Evolutionary conservation across 2,888 invertebrate genomes (phyloP), one percentile per base, ranked within the genome.

Genomic region (Diadegma fenestrale): DNA sequence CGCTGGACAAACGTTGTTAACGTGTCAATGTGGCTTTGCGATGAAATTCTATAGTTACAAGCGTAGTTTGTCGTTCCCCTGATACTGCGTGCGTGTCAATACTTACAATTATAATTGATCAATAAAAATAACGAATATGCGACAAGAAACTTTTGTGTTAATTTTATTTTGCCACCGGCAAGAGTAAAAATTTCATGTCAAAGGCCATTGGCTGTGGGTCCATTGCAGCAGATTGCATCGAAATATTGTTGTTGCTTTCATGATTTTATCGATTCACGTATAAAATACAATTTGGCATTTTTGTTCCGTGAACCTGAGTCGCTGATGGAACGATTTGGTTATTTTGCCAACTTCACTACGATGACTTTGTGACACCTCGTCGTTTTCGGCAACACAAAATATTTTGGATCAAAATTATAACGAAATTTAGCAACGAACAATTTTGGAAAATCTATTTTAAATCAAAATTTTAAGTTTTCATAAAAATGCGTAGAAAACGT

Each of bases 401-500:
- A 26, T 77, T 26, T 37, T 51, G 33, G 33, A 48, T 37, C 26
- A 61, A 66, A 73, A 43, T 78, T 73, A 48, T 41, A 14, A 48
- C 37, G 43, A 61, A 45, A 69, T 41, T 5, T 10, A 19, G n/a
- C n/a, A 19, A 45, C 48, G 14, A 26, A 61, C 54, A 54, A 45
- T 61, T 12, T 54, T 43, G 10, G 8, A 73, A n/a, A 63, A 51
- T 22, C 1, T 54, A 26, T 12, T 71, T 58, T 8, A 66, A 63
- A 41, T 80, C 69, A 58, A 58, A 43, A 43, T 85, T 86, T 0
- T 87, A 84, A 45, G 45, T 64, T 79, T 22, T 19, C 0, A 69
- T 12, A 78, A 88, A 14, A 85, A 89, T 66, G 87, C 86, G 80
- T 63, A 54, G 51, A 84, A 80, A 76, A 51, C 69, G 7, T 51